Percentiles rank a stretch among this genome's conserved stretches.
phyloP scores from a whole-genome alignment of 1,140 invertebrate species.

The Drosophila ohnishii region DNA sequence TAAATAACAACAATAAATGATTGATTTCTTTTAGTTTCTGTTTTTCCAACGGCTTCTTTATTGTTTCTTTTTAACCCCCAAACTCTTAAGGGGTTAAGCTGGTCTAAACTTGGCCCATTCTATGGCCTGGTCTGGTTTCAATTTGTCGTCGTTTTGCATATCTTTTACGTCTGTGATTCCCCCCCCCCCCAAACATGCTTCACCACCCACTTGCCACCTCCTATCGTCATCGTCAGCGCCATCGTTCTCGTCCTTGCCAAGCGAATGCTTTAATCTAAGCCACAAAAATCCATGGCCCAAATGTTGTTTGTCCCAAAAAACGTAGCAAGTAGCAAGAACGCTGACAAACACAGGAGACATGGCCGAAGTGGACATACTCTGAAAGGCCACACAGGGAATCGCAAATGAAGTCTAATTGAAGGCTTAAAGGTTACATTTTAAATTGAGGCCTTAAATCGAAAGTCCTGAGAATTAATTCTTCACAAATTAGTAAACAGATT shows the following conservation, averaged over 20 bases:
- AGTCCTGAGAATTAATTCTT: background rate
- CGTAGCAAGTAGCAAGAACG: conserved; percentile 15
- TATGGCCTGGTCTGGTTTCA: background rate
- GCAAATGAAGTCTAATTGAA: conserved; percentile 8
- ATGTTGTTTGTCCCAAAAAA: conserved; percentile 28
- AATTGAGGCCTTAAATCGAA: background rate
- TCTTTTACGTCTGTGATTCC: background rate
- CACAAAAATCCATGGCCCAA: conserved; percentile 49
- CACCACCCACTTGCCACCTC: background rate
- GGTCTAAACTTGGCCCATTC: background rate
- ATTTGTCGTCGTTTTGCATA: conserved; percentile 32
- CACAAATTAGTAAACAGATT: background rate
- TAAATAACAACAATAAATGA: no score
- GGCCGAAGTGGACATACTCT: no score
- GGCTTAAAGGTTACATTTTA: conserved; percentile 6
- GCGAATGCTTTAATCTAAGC: conserved; percentile 39
- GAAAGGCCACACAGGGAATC: background rate
- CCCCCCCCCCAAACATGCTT: no score
- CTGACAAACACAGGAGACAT: background rate
- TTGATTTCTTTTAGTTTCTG: no score
- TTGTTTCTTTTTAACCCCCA: no score
- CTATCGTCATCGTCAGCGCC: background rate
- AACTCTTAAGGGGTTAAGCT: background rate
- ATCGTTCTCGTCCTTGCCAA: conserved; percentile 1
- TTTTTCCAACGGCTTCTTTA: no score